Conservation (phyloP, 2,113 vertebrate species). For the Hippocampus zosterae region DNA sequence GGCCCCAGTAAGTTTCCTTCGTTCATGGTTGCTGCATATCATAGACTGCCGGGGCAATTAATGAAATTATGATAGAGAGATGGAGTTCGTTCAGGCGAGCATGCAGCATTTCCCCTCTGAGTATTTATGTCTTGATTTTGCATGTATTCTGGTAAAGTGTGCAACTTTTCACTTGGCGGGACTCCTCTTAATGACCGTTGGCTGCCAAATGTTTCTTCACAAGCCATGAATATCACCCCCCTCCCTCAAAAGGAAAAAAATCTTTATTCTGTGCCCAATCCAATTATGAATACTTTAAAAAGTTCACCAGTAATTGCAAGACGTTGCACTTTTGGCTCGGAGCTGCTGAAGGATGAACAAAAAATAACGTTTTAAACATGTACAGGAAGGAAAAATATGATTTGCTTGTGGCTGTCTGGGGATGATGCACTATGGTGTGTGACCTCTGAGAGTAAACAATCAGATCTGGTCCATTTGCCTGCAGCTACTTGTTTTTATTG, state of each 20-base stretch:
- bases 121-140: slow-evolving; percentile 63
- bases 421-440: slow-evolving; percentile 6
- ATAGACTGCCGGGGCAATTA: slow-evolving; percentile 65
- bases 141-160: slow-evolving; percentile 65
- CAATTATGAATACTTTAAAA: slow-evolving; percentile 68
- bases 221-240: slow-evolving; percentile 54
- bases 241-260: slow-evolving; percentile 50
- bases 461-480: slow-evolving; percentile 14
- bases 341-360: slow-evolving; percentile 41
- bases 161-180: slow-evolving; percentile 69
- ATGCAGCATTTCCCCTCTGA: slow-evolving; percentile 56
- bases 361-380: slow-evolving; percentile 27
- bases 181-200: slow-evolving; percentile 66
- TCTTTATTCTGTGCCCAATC: slow-evolving; percentile 68
- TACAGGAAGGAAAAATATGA: slow-evolving; percentile 12
- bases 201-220: slow-evolving; percentile 68
- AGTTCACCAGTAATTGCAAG: slow-evolving; percentile 51
- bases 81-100: slow-evolving; percentile 61
- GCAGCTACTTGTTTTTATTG: slow-evolving; percentile 17
- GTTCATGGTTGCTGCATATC: slow-evolving; percentile 55
- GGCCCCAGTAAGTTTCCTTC: slow-evolving; percentile 42
- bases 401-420: slow-evolving; percentile 11
- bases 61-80: slow-evolving; percentile 66
- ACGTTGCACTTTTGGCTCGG: slow-evolving; percentile 42
- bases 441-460: slow-evolving; percentile 22